These are phyloP conservation scores for Embiotoca jacksoni DNA, from an alignment of 2,113 vertebrate genomes.

Conservation along the genomic window DNA sequence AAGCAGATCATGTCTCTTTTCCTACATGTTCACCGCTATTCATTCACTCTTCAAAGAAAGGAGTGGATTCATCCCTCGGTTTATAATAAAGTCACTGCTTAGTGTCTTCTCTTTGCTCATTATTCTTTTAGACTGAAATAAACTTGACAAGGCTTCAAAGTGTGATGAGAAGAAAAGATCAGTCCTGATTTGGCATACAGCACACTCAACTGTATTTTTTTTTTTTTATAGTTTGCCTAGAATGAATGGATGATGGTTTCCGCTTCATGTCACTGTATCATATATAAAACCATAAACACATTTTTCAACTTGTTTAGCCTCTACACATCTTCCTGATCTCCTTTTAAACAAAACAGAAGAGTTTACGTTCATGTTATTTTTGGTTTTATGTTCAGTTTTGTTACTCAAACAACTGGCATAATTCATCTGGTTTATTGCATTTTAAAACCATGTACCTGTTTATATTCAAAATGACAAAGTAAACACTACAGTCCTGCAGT, in stretches of 20 bases:
- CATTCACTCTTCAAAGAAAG: constrained; percentile 53
- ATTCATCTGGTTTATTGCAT: too few species aligned
- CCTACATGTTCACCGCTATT: constrained; percentile 44
- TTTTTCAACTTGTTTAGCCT: not conserved
- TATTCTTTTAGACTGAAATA: constrained; percentile 47
- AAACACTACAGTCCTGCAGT: too few species aligned
- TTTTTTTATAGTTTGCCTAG: constrained; percentile 33
- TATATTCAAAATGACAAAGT: too few species aligned
- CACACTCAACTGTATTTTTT: not conserved
- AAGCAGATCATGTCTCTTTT: constrained; percentile 63
- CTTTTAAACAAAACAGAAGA: too few species aligned
- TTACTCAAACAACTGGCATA: too few species aligned
- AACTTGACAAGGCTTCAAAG: constrained; percentile 35
- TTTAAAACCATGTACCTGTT: too few species aligned
- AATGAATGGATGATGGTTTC: constrained; percentile 8
- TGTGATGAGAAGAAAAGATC: constrained; percentile 43
- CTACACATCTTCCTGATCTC: not conserved
- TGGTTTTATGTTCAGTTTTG: too few species aligned
- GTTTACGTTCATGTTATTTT: too few species aligned
- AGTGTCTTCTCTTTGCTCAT: constrained; percentile 42
- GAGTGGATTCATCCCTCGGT: constrained; percentile 3
- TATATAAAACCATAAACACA: too few species aligned
- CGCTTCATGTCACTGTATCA: not conserved
- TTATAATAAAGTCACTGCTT: constrained; percentile 39
- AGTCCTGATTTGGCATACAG: constrained; percentile 29